Conservation (phyloP, 2,888 invertebrate species). For the Chrysolina oricalcia region DNA sequence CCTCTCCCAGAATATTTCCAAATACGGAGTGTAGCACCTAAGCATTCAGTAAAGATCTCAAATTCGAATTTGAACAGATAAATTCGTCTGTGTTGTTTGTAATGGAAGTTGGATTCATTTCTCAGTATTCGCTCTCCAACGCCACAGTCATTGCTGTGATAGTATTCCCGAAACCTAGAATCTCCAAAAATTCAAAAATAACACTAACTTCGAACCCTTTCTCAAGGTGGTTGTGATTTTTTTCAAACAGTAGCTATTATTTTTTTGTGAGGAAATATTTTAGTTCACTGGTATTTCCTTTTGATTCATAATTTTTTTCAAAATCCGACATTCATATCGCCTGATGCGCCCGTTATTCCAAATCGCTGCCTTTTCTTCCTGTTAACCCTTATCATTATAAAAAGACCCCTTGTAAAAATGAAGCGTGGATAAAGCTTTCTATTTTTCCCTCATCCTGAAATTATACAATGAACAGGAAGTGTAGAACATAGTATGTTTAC, state of each 20-base stretch:
- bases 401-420: conserved; percentile 25
- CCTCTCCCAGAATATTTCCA: too few species aligned
- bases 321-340: neutral
- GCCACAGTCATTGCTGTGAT: too few species aligned
- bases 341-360: conserved; percentile 21
- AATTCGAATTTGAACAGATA: too few species aligned
- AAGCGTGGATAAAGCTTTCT: conserved; percentile 18
- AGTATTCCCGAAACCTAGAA: too few species aligned
- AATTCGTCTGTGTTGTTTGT: too few species aligned
- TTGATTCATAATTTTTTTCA: neutral
- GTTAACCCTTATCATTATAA: conserved; percentile 19
- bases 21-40: too few species aligned
- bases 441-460: conserved; percentile 16
- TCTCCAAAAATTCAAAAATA: too few species aligned
- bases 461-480: conserved; percentile 31
- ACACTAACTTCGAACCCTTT: too few species aligned
- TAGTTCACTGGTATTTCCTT: neutral
- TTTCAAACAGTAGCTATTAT: neutral
- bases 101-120: too few species aligned
- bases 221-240: neutral
- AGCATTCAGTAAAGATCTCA: too few species aligned
- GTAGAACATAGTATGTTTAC: conserved; percentile 23
- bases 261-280: neutral
- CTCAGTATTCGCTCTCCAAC: too few species aligned
- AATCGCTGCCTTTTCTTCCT: conserved; percentile 21